Base-by-base conservation (phyloP, 1,140 invertebrate genomes). In the Heliconius eleuchia region DNA sequence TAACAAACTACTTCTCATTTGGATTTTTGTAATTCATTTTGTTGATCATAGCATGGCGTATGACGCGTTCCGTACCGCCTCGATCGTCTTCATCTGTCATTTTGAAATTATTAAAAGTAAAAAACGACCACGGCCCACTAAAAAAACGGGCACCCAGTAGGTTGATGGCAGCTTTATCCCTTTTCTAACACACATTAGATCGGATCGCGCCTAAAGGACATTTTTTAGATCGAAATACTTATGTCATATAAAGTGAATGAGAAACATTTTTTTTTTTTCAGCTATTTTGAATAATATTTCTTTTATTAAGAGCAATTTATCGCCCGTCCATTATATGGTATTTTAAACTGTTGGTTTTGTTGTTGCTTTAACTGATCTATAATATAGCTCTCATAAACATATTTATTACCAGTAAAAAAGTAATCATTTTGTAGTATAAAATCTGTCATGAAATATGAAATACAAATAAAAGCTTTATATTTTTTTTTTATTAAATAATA, bases 251-350 rank as follows among this genome's bases (percentile, higher is more conserved):
- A 87, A 87, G 89, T 88, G 86, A 89, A 91, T 88, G 84, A 74
- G 85, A 87, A 87, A 86, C 86, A 83, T 23, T 30, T 5, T 34
- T 3, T 92, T 91, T 91, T 91, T 91, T 84, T 80, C 73, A 82
- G 66, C 85, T 79, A 85, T 88, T 87, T 81, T 87, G 82, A 82
- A 77, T 85, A 90, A 91, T 93, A 92, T 92, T 89, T 91, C 87
- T 87, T 85, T 88, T 92, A 94, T 94, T 94, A 90, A 84, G 83
- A 80, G 84, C 84, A 91, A 92, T 93, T 93, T 92, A 94, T 94
- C 74, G 86, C 71, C 57, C 84, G 84, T 87, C 86, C 83, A 90
- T 91, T 92, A 91, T 90, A 90, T 82, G 87, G 82, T 90, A 92
- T 89, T 94, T 93, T 94, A 92, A 92, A 80, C 82, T 92, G 90